phyloP scores from a whole-genome alignment of 2,888 invertebrate genomes.

The Diarsia rubi region DNA sequence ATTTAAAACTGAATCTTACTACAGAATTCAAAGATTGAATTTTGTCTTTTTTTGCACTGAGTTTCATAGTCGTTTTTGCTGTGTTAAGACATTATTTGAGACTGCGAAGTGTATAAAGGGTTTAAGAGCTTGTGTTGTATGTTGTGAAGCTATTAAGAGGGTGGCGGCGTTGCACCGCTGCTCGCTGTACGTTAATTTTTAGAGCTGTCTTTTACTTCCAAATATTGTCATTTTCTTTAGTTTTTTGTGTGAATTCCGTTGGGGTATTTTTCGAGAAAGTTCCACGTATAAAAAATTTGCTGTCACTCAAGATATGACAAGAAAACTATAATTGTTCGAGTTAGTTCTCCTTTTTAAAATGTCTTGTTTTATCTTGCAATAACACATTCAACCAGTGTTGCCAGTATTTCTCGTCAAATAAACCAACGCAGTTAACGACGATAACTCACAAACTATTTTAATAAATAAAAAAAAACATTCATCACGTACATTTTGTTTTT shows the following conservation, averaged over 20 bases:
- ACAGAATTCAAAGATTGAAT: background rate
- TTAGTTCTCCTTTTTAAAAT: background rate
- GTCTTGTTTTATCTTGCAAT: background rate
- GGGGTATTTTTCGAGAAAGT: slow-evolving; percentile 8
- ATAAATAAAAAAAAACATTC: slow-evolving; percentile 34
- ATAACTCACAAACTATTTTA: slow-evolving; percentile 64
- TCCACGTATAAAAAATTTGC: background rate
- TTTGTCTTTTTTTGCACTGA: slow-evolving; percentile 5
- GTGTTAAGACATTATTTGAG: slow-evolving; percentile 56
- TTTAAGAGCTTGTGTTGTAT: slow-evolving; percentile 38
- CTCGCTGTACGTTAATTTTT: slow-evolving; percentile 29
- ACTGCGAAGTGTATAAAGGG: slow-evolving; percentile 45
- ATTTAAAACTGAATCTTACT: background rate
- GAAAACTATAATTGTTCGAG: background rate
- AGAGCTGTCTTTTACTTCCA: slow-evolving; percentile 58
- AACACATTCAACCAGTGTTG: slow-evolving; percentile 2
- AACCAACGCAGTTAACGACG: slow-evolving; percentile 25
- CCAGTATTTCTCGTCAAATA: slow-evolving; percentile 18
- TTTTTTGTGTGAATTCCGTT: slow-evolving; percentile 16
- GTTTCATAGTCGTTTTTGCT: slow-evolving; percentile 24
- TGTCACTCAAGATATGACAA: background rate
- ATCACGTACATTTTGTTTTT: slow-evolving; percentile 52
- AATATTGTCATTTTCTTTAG: slow-evolving; percentile 52
- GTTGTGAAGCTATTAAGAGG: slow-evolving; percentile 24
- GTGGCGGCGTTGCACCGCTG: slow-evolving; percentile 9